These are phyloP conservation scores for Chaetophractus vellerosus DNA, from an alignment of 2,797 vertebrate species.

Conservation along the genomic window DNA sequence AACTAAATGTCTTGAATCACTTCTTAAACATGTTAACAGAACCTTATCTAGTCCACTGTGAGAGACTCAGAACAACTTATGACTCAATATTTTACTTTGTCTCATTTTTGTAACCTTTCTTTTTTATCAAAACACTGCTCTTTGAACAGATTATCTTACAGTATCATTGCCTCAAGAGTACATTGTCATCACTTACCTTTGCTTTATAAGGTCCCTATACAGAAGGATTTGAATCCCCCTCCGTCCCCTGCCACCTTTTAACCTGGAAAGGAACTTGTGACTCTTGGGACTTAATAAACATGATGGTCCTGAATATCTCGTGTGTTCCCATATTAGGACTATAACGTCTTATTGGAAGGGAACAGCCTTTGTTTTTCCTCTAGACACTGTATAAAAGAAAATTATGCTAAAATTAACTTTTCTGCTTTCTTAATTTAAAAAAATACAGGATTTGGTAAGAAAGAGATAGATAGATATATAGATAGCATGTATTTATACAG, in stretches of 20 bases:
- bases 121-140: neutral
- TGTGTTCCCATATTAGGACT: neutral
- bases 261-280: neutral
- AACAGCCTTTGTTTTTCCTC: neutral
- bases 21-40: neutral
- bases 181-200: neutral
- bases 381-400: constrained; percentile 39
- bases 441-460: constrained; percentile 27
- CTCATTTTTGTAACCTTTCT: constrained; percentile 43
- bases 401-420: constrained; percentile 39
- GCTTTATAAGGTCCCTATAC: neutral
- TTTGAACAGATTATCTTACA: constrained; percentile 25
- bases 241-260: neutral
- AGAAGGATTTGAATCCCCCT: constrained; percentile 8
- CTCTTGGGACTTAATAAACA: constrained; percentile 43
- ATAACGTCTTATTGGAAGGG: neutral
- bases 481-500: neutral
- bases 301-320: neutral
- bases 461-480: neutral
- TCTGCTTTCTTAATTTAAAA: constrained; percentile 35
- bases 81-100: constrained; percentile 32
- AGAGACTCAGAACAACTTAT: neutral
- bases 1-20: constrained; percentile 6
- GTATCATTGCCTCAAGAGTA: neutral
- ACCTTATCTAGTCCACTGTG: neutral